Base-by-base conservation (phyloP, 2,888 invertebrate genomes). In the Hydrotaea cyrtoneurina region DNA sequence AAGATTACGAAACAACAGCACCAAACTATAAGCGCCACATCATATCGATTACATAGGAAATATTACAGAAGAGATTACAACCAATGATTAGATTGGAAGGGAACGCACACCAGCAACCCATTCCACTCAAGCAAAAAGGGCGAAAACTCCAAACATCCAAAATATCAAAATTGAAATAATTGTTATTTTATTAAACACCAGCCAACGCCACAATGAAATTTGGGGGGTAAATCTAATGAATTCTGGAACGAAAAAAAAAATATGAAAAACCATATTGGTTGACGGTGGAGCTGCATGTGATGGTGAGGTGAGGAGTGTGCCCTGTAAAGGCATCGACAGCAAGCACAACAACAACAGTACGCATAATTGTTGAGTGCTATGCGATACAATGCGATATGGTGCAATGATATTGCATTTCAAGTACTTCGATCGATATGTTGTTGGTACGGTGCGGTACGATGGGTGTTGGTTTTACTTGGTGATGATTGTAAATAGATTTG, bases 381-480 rank as follows among this genome's bases (percentile, higher is more conserved):
- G 71, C 57, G 23, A 73, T 57, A 46, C 43, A 39, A 39, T 39
- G 57, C 73, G 74, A 74, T 74, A 59, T 74, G 74, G 69, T 69
- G 77, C 77, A 71, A 66, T 69, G 57, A 72, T 78, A 82, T 75
- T 74, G 72, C 74, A 75, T 79, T 76, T 73, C 78, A 66, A 85
- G 75, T 78, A 50, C 57, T 72, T 66, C 39, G 59, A 72, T 53
- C 36, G 73, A 55, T 73, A 57, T 13, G 43, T 69, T 53, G 55
- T 17, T 55, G 66, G 31, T 31, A 31, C 31, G 31, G 7, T 31
- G 7, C 66, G 31, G 31, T 55, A 31, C 21, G 13, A 3, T 39
- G 36, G 13, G 19, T 55, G 10, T 73, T 73, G 73, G 31, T 76
- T 50, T n/a, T 50, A 26, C 31, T 39, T 31, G 23, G 13, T 77